These are phyloP conservation scores for Arvicola amphibius DNA, from an alignment of 2,797 vertebrate species.

Conservation along the genomic window DNA sequence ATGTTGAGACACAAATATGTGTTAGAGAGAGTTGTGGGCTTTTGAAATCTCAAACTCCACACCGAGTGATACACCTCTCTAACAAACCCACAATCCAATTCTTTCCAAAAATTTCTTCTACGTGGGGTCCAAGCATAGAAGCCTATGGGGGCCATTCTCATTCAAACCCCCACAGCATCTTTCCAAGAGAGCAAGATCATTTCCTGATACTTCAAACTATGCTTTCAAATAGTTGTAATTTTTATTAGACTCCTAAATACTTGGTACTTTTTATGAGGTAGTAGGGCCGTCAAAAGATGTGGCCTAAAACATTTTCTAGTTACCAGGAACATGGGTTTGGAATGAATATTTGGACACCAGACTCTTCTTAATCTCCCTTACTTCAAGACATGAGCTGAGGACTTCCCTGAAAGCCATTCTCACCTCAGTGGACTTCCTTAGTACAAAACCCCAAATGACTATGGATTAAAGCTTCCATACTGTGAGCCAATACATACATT, in stretches of 20 bases:
- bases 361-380: not conserved
- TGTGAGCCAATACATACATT: not conserved
- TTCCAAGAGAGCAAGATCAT: not conserved
- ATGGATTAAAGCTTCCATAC: not conserved
- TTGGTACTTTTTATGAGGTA: not conserved
- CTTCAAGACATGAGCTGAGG: not conserved
- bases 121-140: not conserved
- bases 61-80: not conserved
- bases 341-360: not conserved
- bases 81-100: not conserved
- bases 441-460: rapidly evolving
- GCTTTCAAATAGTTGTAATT: not conserved
- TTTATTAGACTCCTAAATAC: not conserved
- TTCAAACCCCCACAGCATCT: not conserved
- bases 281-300: not conserved
- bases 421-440: not conserved
- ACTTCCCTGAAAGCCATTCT: not conserved
- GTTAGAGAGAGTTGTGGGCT: not conserved
- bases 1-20: not conserved
- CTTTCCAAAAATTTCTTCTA: not conserved
- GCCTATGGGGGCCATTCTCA: not conserved
- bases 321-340: not conserved
- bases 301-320: not conserved
- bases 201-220: not conserved
- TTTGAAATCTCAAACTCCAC: not conserved